Conservation (phyloP, 2,888 invertebrate species). For the Sycophila texana region DNA sequence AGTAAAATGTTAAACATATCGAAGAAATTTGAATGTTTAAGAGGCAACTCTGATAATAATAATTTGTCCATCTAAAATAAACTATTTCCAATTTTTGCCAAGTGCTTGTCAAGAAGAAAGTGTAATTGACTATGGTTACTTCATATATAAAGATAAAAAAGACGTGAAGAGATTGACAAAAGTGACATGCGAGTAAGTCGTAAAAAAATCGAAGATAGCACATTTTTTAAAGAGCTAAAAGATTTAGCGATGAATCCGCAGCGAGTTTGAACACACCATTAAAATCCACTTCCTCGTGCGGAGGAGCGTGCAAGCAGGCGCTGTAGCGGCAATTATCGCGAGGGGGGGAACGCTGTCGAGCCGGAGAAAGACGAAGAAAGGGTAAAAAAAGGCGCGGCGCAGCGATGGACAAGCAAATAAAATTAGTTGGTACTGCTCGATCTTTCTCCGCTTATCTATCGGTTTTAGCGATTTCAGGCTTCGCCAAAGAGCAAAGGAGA, state of each 20-base stretch:
- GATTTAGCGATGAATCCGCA: constrained; percentile 11
- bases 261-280: constrained; percentile 46
- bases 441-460: constrained; percentile 42
- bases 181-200: background rate
- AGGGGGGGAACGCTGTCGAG: background rate
- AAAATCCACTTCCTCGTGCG: constrained; percentile 41
- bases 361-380: constrained; percentile 2
- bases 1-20: too few relatives aligned
- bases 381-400: constrained; percentile 1
- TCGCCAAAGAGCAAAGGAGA: background rate
- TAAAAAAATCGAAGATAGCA: constrained; percentile 13
- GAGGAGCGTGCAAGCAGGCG: background rate
- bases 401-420: constrained; percentile 50
- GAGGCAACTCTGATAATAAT: too few relatives aligned
- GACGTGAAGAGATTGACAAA: too few relatives aligned
- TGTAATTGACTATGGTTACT: too few relatives aligned
- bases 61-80: too few relatives aligned
- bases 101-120: too few relatives aligned
- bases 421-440: constrained; percentile 52
- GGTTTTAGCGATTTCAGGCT: constrained; percentile 43
- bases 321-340: constrained; percentile 33
- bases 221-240: constrained; percentile 25
- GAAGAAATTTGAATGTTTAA: too few relatives aligned
- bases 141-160: too few relatives aligned
- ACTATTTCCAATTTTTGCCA: too few relatives aligned